phyloP scores from a whole-genome alignment of 2,888 invertebrate genomes.

The Caenorhabditis macrosperma region DNA sequence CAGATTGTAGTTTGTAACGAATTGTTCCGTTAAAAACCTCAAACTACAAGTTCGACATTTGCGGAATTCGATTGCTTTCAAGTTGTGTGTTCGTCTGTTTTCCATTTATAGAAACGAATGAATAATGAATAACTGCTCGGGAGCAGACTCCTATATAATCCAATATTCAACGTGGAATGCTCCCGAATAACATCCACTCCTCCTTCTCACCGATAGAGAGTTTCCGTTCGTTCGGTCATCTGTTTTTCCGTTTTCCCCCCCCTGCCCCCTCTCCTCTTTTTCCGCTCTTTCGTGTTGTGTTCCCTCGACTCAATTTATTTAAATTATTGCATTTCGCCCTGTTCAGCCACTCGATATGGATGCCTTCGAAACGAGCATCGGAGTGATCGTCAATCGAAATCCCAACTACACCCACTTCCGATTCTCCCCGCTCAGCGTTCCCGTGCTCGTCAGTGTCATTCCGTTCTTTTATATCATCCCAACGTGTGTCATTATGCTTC shows the following conservation, averaged over 20 bases:
- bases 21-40: too few relatives aligned
- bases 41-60: too few relatives aligned
- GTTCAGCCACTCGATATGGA: neutral
- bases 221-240: neutral
- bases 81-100: too few relatives aligned
- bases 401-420: constrained; percentile 13
- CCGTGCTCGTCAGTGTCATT: neutral
- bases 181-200: neutral
- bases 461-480: constrained; percentile 30
- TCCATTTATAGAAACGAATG: too few relatives aligned
- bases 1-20: too few relatives aligned
- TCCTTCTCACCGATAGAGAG: too few relatives aligned
- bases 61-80: too few relatives aligned
- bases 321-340: neutral
- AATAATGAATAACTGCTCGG: too few relatives aligned
- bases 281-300: neutral
- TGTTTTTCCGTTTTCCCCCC: neutral
- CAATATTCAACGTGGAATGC: neutral
- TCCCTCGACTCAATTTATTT: neutral
- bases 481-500: constrained; percentile 2
- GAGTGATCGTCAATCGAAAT: constrained; percentile 14
- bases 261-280: neutral
- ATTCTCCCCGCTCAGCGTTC: constrained; percentile 8
- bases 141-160: too few relatives aligned
- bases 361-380: neutral